Percentiles rank a stretch among this genome's conserved stretches.
Conservation (phyloP, 2,113 vertebrate species). For the Mobula birostris region DNA sequence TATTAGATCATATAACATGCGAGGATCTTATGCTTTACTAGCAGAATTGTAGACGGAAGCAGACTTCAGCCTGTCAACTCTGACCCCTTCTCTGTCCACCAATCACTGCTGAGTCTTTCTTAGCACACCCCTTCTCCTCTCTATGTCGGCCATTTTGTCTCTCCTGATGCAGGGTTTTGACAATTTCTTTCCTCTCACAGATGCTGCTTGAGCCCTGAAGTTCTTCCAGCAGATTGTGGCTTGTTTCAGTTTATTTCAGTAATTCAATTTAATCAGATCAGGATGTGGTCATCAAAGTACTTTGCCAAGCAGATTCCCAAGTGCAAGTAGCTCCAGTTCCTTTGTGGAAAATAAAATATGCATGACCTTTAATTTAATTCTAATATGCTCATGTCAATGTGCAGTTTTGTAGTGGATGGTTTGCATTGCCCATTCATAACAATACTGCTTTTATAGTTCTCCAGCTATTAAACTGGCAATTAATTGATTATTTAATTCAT, state of each 20-base stretch:
- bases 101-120: too few species aligned
- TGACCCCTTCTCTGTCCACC: too few species aligned
- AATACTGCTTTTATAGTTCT: neutral
- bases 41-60: too few species aligned
- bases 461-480: neutral
- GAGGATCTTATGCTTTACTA: too few species aligned
- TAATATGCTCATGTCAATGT: neutral
- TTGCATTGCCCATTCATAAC: neutral
- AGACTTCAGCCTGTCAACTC: too few species aligned
- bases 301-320: neutral
- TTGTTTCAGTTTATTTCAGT: neutral
- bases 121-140: too few species aligned
- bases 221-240: too few species aligned
- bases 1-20: neutral
- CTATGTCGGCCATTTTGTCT: too few species aligned
- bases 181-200: too few species aligned
- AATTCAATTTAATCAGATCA: neutral
- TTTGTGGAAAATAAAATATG: neutral
- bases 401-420: neutral
- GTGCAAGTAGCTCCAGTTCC: neutral
- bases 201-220: too few species aligned
- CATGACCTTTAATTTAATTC: neutral
- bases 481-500: neutral
- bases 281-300: too few species aligned
- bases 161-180: too few species aligned